Evolutionary conservation across 2,113 vertebrate species (phyloP).

Genomic region (Paradoxurus hermaphroditus): DNA sequence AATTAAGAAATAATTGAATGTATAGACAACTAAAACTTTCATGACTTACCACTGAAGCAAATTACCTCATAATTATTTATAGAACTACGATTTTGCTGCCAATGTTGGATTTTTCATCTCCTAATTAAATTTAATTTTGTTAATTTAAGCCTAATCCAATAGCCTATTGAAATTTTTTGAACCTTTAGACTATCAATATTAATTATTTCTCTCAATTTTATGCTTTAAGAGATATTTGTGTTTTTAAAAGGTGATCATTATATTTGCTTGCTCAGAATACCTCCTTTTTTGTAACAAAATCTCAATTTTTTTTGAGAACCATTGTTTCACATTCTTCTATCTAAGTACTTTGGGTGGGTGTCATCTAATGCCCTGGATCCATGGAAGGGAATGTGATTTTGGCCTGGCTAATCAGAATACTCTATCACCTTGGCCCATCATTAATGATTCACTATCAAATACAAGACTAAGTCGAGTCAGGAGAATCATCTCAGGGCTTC

Average conservation of each 20-base stretch:
- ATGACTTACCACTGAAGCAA: not conserved
- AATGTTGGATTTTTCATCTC: not conserved
- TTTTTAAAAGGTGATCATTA: not conserved
- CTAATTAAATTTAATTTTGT: not conserved
- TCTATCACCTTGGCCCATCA: not conserved
- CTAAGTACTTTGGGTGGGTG: not conserved
- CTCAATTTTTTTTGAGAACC: not conserved
- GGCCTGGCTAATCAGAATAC: not conserved
- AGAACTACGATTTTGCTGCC: not conserved
- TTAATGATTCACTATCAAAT: not conserved
- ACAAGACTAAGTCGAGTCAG: not conserved
- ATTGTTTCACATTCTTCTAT: not conserved
- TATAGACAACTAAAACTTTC: not conserved
- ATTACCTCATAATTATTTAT: not conserved
- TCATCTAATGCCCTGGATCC: not conserved
- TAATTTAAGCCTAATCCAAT: not conserved
- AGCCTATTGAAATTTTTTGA: not conserved
- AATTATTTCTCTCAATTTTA: not conserved
- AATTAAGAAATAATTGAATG: constrained; percentile 7
- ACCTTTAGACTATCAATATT: not conserved
- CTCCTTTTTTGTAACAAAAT: not conserved
- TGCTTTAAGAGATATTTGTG: not conserved
- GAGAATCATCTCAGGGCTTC: not conserved
- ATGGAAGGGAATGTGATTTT: not conserved
- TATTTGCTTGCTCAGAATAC: not conserved